Evolutionary conservation across 1,140 invertebrate genomes (phyloP).

Genomic region (Eueides isabella): DNA sequence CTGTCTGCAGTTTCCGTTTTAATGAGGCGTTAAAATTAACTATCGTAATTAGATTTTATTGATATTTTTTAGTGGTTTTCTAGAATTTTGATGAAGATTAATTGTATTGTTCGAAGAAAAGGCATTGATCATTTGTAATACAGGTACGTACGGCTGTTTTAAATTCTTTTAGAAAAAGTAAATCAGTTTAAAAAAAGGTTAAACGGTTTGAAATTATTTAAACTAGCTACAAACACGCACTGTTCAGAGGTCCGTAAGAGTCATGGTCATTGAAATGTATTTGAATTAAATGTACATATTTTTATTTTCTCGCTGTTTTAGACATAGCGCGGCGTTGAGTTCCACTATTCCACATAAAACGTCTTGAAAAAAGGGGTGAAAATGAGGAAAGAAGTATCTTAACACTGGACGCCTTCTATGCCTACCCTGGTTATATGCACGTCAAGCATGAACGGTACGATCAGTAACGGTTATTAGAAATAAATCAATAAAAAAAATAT

Average conservation of each 20-base stretch:
- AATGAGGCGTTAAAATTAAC: conserved; percentile 54
- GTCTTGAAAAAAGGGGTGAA: no score
- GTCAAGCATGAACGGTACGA: no score
- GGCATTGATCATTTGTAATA: background rate
- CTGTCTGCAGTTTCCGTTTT: conserved; percentile 44
- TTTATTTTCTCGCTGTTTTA: no score
- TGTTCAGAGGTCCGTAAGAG: background rate
- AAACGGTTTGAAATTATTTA: background rate
- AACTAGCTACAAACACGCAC: background rate
- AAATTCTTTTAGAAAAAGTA: conserved; percentile 8
- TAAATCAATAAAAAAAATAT: no score
- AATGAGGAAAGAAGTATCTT: no score
- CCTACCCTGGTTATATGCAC: no score
- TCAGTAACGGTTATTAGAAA: no score
- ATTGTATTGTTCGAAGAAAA: conserved; percentile 1
- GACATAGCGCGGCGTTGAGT: no score
- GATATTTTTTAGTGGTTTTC: conserved; percentile 5
- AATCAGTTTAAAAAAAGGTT: conserved; percentile 2
- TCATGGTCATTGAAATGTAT: background rate
- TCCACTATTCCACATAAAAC: no score
- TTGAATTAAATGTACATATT: background rate
- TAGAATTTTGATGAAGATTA: conserved; percentile 20
- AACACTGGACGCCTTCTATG: no score
- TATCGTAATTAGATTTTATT: conserved; percentile 21
- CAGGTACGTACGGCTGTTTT: background rate